A percentile compares a stretch with the other conserved stretches of the same genome.
phyloP scores from a whole-genome alignment of 2,888 invertebrate species.

The Drosophila borealis region DNA sequence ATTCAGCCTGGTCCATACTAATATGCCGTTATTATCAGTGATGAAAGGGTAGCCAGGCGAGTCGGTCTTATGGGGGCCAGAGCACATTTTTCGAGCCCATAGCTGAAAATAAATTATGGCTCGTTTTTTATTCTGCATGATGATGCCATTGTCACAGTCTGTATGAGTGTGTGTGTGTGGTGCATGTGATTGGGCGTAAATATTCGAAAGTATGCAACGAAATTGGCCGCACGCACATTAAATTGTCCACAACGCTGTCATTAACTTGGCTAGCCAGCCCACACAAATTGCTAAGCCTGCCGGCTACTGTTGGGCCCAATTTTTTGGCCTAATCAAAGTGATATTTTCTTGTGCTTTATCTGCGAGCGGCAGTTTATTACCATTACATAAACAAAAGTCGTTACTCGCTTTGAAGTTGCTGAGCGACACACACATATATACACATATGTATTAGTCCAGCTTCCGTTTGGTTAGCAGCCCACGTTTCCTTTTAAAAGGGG shows the following conservation, averaged over 20 bases:
- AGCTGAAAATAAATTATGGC: slow-evolving; percentile 64
- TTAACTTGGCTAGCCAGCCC: slow-evolving; percentile 46
- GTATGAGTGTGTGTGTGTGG: slow-evolving; percentile 9
- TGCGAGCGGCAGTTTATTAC: slow-evolving; percentile 3
- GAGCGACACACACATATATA: slow-evolving; percentile 19
- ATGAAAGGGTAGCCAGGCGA: slow-evolving; percentile 70
- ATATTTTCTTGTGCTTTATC: slow-evolving; percentile 25
- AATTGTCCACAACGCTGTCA: slow-evolving; percentile 38
- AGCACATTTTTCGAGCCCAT: slow-evolving; percentile 41
- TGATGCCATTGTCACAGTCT: slow-evolving; percentile 41
- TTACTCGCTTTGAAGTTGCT: slow-evolving; percentile 17
- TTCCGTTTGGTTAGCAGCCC: slow-evolving; percentile 10
- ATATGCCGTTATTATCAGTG: slow-evolving; percentile 74
- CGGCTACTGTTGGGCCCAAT: not conserved
- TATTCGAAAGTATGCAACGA: slow-evolving; percentile 62
- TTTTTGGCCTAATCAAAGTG: slow-evolving; percentile 32
- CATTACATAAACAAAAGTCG: slow-evolving; percentile 33
- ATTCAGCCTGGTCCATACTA: slow-evolving; percentile 55
- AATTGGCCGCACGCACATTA: slow-evolving; percentile 39
- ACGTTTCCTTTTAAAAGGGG: slow-evolving; percentile 13
- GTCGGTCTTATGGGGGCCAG: slow-evolving; percentile 52
- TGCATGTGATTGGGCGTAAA: slow-evolving; percentile 43
- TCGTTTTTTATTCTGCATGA: slow-evolving; percentile 22
- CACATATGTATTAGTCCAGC: not conserved
- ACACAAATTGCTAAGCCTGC: slow-evolving; percentile 10